phyloP scores from a whole-genome alignment of 2,113 vertebrate species.

The Hippocampus mohnikei region DNA sequence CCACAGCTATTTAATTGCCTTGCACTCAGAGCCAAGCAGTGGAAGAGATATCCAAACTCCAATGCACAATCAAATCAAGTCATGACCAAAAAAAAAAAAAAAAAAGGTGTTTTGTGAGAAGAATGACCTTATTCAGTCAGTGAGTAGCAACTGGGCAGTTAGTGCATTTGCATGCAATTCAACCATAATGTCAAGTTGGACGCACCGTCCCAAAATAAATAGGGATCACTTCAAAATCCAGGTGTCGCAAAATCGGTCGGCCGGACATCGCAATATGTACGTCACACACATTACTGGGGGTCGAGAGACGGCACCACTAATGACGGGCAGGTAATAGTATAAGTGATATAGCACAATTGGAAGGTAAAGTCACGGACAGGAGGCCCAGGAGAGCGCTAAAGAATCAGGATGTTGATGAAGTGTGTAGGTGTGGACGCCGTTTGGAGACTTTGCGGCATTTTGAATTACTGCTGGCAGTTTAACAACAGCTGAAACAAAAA shows the following conservation, averaged over 20 bases:
- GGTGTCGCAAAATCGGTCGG: conserved; percentile 7
- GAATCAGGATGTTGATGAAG: conserved; percentile 46
- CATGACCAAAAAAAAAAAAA: not conserved
- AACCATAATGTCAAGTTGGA: not conserved
- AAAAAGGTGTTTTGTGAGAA: not conserved
- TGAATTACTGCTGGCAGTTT: conserved; percentile 68
- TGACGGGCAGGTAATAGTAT: conserved; percentile 35
- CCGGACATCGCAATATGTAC: not conserved
- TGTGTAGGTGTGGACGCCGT: conserved; percentile 53
- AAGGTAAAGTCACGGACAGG: conserved; percentile 42
- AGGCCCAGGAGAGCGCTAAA: conserved; percentile 53
- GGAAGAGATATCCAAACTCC: not conserved
- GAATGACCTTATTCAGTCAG: not conserved
- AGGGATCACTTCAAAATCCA: not conserved
- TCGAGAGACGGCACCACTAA: conserved; percentile 18
- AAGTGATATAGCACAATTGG: conserved; percentile 54
- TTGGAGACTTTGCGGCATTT: conserved; percentile 50
- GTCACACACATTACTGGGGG: conserved; percentile 30
- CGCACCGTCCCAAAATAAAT: not conserved
- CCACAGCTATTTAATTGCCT: conserved; percentile 22
- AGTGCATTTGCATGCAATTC: not conserved
- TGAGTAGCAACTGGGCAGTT: not conserved
- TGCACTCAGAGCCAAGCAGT: conserved; percentile 13
- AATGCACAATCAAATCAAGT: not conserved
- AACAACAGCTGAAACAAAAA: conserved; percentile 67